These are phyloP conservation scores for Nomada lathburiana DNA, from an alignment of 2,888 invertebrate species.

Conservation along the genomic window DNA sequence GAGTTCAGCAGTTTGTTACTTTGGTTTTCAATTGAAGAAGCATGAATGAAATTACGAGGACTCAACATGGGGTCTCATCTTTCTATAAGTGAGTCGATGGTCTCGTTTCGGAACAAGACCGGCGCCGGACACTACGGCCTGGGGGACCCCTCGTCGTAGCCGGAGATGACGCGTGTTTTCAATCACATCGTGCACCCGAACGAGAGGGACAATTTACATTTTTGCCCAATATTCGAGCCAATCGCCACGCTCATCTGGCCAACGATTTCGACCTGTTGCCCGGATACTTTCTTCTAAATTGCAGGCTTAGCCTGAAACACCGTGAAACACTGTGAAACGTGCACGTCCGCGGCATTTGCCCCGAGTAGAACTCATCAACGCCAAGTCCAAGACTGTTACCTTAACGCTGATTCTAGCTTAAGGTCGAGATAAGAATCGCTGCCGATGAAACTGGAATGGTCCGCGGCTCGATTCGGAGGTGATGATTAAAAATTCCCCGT, in stretches of 20 bases:
- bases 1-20: too few species aligned
- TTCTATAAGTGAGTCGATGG: not conserved
- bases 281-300: not conserved
- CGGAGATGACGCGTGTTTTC: slow-evolving; percentile 76
- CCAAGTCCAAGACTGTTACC: not conserved
- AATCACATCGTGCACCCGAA: slow-evolving; percentile 68
- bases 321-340: not conserved
- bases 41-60: too few species aligned
- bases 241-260: slow-evolving; percentile 15
- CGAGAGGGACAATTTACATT: slow-evolving; percentile 79
- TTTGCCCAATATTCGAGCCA: slow-evolving; percentile 78
- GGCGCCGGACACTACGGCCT: slow-evolving; percentile 10
- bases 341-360: not conserved
- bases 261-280: slow-evolving; percentile 79
- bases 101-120: slow-evolving; percentile 41
- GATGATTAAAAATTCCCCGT: too few species aligned
- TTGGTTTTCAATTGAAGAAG: too few species aligned
- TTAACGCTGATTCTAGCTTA: slow-evolving; percentile 7
- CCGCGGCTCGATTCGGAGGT: not conserved
- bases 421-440: not conserved
- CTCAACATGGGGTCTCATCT: not conserved
- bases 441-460: slow-evolving; percentile 9
- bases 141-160: slow-evolving; percentile 16
- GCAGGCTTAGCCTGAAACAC: slow-evolving; percentile 1
- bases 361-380: too few species aligned